A percentile compares a stretch with the other conserved stretches of the same genome.
phyloP scores from a whole-genome alignment of 1,140 invertebrate species.

The Saxidomus purpurata region DNA sequence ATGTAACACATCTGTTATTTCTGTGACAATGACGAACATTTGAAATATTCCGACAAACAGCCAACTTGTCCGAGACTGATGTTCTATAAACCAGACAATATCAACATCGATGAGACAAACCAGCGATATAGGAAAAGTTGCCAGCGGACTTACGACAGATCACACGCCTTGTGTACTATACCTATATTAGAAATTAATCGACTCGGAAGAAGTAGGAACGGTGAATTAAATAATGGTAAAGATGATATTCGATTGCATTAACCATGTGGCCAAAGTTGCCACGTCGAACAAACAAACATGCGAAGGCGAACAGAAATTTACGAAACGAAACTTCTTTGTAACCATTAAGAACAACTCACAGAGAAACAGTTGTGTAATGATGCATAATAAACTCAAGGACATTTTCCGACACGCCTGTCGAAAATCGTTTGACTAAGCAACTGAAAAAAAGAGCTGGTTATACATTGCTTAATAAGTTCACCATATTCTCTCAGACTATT shows the following conservation, averaged over 20 bases:
- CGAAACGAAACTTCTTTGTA: constrained; percentile 2
- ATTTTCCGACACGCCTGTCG: constrained; percentile 1
- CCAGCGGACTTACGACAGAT: neutral
- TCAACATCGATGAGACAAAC: constrained; percentile 28
- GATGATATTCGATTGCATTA: neutral
- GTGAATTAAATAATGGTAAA: constrained; percentile 33
- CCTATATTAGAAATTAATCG: constrained; percentile 2
- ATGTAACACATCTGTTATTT: constrained; percentile 12
- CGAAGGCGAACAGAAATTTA: neutral
- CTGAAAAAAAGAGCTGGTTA: constrained; percentile 1
- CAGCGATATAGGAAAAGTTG: neutral
- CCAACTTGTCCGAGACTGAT: constrained; percentile 23
- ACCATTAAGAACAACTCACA: constrained; percentile 19
- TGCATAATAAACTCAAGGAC: constrained; percentile 16
- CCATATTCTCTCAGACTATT: constrained; percentile 31
- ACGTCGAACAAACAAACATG: neutral
- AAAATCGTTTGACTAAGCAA: neutral
- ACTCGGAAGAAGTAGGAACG: constrained; percentile 20
- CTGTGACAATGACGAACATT: neutral
- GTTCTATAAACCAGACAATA: constrained; percentile 37
- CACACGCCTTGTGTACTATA: neutral
- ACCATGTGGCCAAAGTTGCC: neutral
- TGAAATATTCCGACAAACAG: neutral
- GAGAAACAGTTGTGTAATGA: constrained; percentile 3
- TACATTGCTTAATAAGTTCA: constrained; percentile 1